Conservation (phyloP, 2,797 vertebrate species). For the Tadarida brasiliensis region DNA sequence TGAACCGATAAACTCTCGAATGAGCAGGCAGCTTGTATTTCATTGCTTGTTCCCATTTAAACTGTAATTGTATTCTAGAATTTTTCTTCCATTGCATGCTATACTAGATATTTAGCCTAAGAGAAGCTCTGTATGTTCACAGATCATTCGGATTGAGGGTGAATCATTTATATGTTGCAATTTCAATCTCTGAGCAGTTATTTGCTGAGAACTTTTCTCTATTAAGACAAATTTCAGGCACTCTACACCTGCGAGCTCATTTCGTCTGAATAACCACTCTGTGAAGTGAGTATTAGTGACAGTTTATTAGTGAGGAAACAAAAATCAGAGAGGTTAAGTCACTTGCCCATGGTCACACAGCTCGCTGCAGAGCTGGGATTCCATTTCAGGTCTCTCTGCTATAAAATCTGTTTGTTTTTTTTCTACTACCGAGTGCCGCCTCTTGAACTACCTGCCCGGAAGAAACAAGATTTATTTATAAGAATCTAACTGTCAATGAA, state of each 20-base stretch:
- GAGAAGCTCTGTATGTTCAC: background rate
- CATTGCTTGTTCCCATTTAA: background rate
- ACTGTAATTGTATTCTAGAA: background rate
- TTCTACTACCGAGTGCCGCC: background rate
- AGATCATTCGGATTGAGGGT: background rate
- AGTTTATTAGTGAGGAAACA: background rate
- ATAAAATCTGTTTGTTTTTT: background rate
- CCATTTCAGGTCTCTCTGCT: background rate
- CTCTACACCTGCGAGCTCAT: background rate
- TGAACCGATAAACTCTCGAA: background rate
- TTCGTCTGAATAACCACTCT: background rate
- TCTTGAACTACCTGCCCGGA: background rate
- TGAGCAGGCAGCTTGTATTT: background rate
- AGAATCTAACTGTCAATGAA: background rate
- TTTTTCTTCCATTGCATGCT: background rate
- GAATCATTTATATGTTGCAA: background rate
- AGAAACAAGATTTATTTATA: background rate
- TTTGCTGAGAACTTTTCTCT: background rate
- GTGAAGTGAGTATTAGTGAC: background rate
- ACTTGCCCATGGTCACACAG: background rate
- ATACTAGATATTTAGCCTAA: background rate
- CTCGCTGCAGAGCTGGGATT: background rate
- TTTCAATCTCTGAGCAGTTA: background rate
- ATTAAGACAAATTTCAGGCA: background rate
- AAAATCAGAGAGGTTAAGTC: background rate